These are phyloP conservation scores for Kryptopterus vitreolus DNA, from an alignment of 2,797 vertebrate species.

Conservation along the genomic window DNA sequence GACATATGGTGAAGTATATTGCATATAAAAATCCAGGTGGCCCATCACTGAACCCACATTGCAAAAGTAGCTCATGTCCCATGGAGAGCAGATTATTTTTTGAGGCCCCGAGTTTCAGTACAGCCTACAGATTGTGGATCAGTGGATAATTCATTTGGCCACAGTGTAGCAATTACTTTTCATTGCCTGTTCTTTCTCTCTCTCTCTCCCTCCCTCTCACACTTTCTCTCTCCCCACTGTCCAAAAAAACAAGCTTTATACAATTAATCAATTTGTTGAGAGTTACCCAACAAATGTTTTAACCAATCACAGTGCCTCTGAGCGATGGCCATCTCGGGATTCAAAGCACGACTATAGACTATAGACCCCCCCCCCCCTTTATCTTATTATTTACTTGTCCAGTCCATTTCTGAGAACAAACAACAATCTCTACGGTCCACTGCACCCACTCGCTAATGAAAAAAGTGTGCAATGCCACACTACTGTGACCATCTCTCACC, in stretches of 20 bases:
- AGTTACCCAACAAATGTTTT: conserved; percentile 34
- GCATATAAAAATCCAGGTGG: conserved; percentile 31
- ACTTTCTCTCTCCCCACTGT: conserved; percentile 9
- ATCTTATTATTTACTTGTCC: conserved; percentile 27
- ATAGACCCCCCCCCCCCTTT: not conserved
- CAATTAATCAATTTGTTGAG: conserved; percentile 51
- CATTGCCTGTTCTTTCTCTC: conserved; percentile 8
- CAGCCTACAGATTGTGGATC: conserved; percentile 5
- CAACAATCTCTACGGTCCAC: conserved; percentile 31
- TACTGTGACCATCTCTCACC: conserved; percentile 24
- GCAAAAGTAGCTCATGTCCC: not conserved
- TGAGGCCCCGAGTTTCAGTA: not conserved
- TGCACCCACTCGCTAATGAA: conserved; percentile 45
- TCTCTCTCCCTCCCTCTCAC: not conserved
- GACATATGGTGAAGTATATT: conserved; percentile 2
- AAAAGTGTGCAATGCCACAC: conserved; percentile 42
- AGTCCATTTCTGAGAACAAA: conserved; percentile 40
- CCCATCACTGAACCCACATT: not conserved
- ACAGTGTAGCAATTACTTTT: conserved; percentile 44
- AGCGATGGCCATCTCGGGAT: conserved; percentile 23
- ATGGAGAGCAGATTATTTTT: conserved; percentile 9
- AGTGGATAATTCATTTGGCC: conserved; percentile 39
- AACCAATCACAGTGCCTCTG: conserved; percentile 27
- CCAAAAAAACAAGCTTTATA: conserved; percentile 33
- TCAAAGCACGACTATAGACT: conserved; percentile 9